Evolutionary conservation across 2,888 invertebrate species (phyloP), one percentile per base, ranked within the genome.

Genomic region (Callosobruchus maculatus): DNA sequence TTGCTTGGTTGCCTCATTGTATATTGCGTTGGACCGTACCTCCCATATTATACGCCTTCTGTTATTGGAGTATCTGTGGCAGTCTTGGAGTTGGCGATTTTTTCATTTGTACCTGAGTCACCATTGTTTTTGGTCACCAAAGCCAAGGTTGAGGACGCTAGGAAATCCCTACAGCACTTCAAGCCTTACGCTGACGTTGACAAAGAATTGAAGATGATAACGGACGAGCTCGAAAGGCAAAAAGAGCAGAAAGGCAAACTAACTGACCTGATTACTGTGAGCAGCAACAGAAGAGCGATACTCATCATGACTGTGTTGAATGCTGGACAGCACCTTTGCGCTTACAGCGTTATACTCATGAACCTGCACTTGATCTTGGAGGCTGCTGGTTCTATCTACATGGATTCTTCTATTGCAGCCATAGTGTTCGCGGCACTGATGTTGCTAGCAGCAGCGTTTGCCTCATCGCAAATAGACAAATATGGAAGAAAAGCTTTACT

Each of bases 291-390:
- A 70, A 85, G 83, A 77, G 86, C 85, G 5, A 73, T 87, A 49
- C 74, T 84, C 2, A 85, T 87, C 7, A 86, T 87, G 84, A 82
- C 84, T 2, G 83, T 86, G 0, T 75, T 87, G 21, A 86, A 86
- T 74, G 83, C 81, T 0, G 84, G 84, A 0, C 86, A 87, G 76
- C 86, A 87, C 77, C 85, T 86, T 73, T 83, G 85, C 68, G 84
- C 86, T 69, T 85, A 86, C 67, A 85, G 84, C 70, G 86, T 87
- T 2, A 85, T 87, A 73, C 72, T 87, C 30, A 86, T 87, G 86
- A 87, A 87, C 71, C 78, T 87, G 71, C 86, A 87, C 76, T 79
- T 81, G 21, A 86, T 87, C 74, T 74, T 87, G 20, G 79, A 78
- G 26, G 82, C 84, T 71, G 86, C 86, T 0, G 84, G 83, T 5